Evolutionary conservation across 2,888 invertebrate genomes (phyloP).

Genomic region (Deilephila porcellus): DNA sequence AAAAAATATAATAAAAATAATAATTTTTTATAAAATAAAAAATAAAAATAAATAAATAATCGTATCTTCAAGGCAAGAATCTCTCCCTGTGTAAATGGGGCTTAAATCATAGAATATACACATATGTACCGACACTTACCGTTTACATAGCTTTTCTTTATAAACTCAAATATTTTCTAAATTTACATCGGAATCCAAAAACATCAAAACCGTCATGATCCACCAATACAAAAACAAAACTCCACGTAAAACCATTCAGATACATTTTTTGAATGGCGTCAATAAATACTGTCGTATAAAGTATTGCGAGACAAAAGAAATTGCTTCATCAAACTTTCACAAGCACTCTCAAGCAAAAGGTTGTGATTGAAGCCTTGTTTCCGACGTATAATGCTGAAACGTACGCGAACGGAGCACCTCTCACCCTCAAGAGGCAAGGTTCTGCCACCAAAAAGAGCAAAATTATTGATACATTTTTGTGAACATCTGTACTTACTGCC

Average conservation of each 20-base stretch:
- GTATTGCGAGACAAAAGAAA: constrained; percentile 47
- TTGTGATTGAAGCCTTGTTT: constrained; percentile 59
- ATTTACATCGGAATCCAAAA: background rate
- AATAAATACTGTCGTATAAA: constrained; percentile 32
- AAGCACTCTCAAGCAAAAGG: constrained; percentile 51
- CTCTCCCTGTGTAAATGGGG: no score
- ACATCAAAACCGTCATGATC: background rate
- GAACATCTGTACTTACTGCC: background rate
- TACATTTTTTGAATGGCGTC: background rate
- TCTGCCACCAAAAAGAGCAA: constrained; percentile 18
- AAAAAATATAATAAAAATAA: no score
- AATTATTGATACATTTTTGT: background rate
- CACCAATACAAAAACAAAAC: background rate
- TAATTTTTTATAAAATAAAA: no score
- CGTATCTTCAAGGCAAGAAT: no score
- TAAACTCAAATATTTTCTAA: no score
- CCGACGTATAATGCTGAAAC: constrained; percentile 61
- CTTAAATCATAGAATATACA: no score
- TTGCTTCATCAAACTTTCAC: constrained; percentile 58
- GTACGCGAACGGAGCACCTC: constrained; percentile 45
- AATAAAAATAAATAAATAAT: no score
- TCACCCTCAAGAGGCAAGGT: constrained; percentile 46
- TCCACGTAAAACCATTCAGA: background rate
- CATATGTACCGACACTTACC: no score
- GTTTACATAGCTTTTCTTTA: no score